Conservation (phyloP, 2,888 invertebrate genomes). For the Noctua pronuba region DNA sequence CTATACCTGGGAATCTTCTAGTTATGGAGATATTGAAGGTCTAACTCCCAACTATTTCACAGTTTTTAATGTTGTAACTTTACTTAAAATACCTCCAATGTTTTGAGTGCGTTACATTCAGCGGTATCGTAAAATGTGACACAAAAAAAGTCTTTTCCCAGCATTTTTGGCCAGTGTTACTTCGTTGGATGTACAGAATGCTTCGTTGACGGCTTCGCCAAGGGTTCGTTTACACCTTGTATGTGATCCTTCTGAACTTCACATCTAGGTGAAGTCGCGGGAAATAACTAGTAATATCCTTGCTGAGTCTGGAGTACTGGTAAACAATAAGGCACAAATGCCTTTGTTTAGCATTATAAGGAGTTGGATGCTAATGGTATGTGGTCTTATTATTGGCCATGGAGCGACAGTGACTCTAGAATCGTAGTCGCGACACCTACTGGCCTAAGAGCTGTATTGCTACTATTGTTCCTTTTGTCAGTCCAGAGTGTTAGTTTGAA, state of each 20-base stretch:
- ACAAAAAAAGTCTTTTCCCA: not conserved
- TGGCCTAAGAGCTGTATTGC: not conserved
- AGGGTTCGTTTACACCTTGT: not conserved
- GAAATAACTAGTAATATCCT: not conserved
- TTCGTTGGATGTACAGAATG: not conserved
- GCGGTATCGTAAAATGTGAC: not conserved
- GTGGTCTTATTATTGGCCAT: not conserved
- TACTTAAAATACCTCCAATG: too few relatives aligned
- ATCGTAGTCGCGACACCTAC: not conserved
- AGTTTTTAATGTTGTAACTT: not conserved
- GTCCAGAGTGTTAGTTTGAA: not conserved
- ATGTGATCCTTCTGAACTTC: not conserved
- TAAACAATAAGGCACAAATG: not conserved
- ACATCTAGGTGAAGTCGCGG: not conserved
- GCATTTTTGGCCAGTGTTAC: not conserved
- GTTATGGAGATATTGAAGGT: not conserved
- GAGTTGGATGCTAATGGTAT: not conserved
- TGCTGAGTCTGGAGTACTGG: not conserved
- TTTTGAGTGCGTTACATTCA: not conserved
- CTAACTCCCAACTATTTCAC: not conserved
- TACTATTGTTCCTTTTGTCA: not conserved
- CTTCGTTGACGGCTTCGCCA: not conserved
- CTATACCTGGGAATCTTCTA: not conserved
- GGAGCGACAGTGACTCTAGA: constrained; percentile 7
- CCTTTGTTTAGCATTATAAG: constrained; percentile 19